These are phyloP conservation scores for Ibidorhyncha struthersii DNA, from an alignment of 2,113 vertebrate species.

Conservation along the genomic window DNA sequence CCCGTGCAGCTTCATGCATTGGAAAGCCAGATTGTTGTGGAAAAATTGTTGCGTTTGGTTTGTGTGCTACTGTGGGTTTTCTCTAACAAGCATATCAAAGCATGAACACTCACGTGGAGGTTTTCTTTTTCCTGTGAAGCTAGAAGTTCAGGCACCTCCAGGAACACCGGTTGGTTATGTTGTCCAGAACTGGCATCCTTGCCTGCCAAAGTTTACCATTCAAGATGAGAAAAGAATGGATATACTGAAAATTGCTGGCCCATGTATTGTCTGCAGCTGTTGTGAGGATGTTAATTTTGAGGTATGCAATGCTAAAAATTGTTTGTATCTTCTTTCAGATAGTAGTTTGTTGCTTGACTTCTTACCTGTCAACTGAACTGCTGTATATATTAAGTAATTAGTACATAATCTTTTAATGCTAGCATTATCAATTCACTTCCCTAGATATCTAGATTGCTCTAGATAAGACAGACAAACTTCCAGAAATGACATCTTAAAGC, in stretches of 20 bases:
- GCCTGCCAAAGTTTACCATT: slow-evolving; percentile 87
- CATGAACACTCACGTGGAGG: neutral
- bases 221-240: slow-evolving; percentile 80
- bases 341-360: neutral
- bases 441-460: neutral
- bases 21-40: neutral
- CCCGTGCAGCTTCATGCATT: neutral
- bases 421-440: neutral
- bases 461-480: neutral
- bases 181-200: slow-evolving; percentile 87
- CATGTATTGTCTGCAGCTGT: slow-evolving; percentile 87
- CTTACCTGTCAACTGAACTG: neutral
- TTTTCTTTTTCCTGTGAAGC: slow-evolving; percentile 68
- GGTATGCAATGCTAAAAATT: slow-evolving; percentile 68
- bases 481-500: neutral
- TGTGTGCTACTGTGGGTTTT: neutral
- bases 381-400: neutral
- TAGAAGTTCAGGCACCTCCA: slow-evolving; percentile 90
- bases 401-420: neutral
- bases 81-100: neutral
- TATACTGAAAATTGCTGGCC: slow-evolving; percentile 88
- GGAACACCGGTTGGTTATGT: slow-evolving; percentile 89
- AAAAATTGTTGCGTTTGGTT: neutral
- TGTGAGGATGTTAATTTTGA: slow-evolving; percentile 89
- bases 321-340: neutral